These are phyloP conservation scores for Oncorhynchus mykiss DNA, from an alignment of 2,113 vertebrate species.

Conservation along the genomic window DNA sequence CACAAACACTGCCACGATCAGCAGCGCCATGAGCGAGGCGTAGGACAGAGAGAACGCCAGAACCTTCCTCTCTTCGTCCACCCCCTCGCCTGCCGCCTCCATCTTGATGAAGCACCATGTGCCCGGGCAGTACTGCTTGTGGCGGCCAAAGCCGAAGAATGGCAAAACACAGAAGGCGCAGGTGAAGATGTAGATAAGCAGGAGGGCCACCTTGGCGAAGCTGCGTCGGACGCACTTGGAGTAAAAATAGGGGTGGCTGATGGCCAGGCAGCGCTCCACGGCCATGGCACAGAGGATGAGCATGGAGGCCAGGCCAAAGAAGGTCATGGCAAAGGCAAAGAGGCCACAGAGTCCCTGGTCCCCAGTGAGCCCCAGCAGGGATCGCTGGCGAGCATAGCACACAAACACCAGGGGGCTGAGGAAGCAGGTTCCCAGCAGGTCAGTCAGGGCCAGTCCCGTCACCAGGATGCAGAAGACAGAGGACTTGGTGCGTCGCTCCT, in stretches of 20 bases:
- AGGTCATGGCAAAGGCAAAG: constrained; percentile 85
- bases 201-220: constrained; percentile 75
- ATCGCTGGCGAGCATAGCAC: constrained; percentile 76
- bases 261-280: constrained; percentile 87
- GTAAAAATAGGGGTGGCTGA: constrained; percentile 88
- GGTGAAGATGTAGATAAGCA: constrained; percentile 77
- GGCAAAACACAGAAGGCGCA: constrained; percentile 80
- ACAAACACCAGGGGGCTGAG: constrained; percentile 86
- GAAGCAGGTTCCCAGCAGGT: constrained; percentile 86
- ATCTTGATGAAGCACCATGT: constrained; percentile 90
- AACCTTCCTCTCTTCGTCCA: constrained; percentile 36
- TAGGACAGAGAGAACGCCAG: constrained; percentile 85
- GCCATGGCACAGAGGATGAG: constrained; percentile 87
- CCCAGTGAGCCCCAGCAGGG: constrained; percentile 71
- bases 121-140: constrained; percentile 86
- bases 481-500: constrained; percentile 72
- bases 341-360: constrained; percentile 68
- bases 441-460: constrained; percentile 83
- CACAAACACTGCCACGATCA: constrained; percentile 78
- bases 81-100: constrained; percentile 53
- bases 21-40: constrained; percentile 77
- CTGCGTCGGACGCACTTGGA: constrained; percentile 72
- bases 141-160: constrained; percentile 74
- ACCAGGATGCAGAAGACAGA: constrained; percentile 86
- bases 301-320: constrained; percentile 85